Evolutionary conservation across 1,140 invertebrate species (phyloP), one percentile per base, ranked within the genome.

Genomic region (Frieseomelitta varia): DNA sequence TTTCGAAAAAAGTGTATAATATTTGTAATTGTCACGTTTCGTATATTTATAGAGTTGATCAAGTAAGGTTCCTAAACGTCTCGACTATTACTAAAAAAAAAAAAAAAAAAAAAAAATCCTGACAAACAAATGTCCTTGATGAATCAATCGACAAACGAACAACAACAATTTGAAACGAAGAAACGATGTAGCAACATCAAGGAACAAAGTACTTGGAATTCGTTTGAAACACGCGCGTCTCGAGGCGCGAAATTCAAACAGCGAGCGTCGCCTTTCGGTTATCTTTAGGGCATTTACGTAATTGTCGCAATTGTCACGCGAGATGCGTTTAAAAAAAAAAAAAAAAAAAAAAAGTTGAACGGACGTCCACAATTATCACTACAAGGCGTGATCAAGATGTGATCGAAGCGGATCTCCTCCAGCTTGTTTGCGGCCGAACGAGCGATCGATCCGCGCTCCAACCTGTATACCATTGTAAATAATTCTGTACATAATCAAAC

Each of bases 401-500:
- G 51, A 27, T 80, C 56, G 19, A 34, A 15, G 53, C 39, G 39
- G 12, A 51, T 65, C 24, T 79, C 47, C 47, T 68, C 15, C 21
- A 63, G 1, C n/a, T 39, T 4, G 47, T 53, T 30, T 21, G 17
- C n/a, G 34, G 27, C 47, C 39, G n/a, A 30, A 24, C 63, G 77
- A 39, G 67, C 17, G 30, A 19, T 80, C 47, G 56, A 53, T 27
- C 19, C 19, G 58, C 79, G 58, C 58, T 39, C 65, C 72, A 79
- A 56, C 17, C 63, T 79, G 77, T 84, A 84, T 84, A 74, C 77
- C 82, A 56, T n/a, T 84, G 83, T 84, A 84, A 84, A 84, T 84
- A 84, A 67, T 56, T 67, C 34, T 84, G 83, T 84, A 84, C 53
- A 80, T 81, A 80, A 71, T 61, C 30, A 27, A 47, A 24, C 77